Evolutionary conservation across 2,888 invertebrate species (phyloP), one percentile per base, ranked within the genome.

Genomic region (Argyresthia albistria): DNA sequence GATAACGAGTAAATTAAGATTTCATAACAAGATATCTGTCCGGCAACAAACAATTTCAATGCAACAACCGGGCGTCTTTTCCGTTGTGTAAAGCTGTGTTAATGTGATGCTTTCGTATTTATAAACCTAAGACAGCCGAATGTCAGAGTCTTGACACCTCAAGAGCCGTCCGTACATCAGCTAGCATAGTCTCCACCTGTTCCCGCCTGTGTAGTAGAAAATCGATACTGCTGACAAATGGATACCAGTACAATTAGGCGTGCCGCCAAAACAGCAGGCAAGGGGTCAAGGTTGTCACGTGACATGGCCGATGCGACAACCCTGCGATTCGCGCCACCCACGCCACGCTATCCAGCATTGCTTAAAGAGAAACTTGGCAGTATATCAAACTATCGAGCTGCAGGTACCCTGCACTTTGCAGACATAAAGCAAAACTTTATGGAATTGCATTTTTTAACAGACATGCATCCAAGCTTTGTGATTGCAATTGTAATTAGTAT

Each of bases 281-380:
- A 36, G 48, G 36, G 25, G 25, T 25, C 25, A 25, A 47, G 46
- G 42, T 48, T 14, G 42, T n/a, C 57, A 56, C 60, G 70, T 66
- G 25, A 25, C 72, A 70, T 68, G 72, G 68, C 51, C 65, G 60
- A 54, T 54, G 51, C 49, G 56, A 57, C 59, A 58, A 55, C 55
- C 55, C 53, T n/a, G n/a, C n/a, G n/a, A n/a, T n/a, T 56, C 54
- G 59, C 57, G 58, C 57, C 54, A 55, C 58, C 60, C 58, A 12
- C 37, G 35, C 11, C 35, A 35, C 25, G 35, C 25, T n/a, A 25
- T 25, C 25, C 25, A 25, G 25, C 25, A 25, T 25, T 25, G 25
- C 25, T 4, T 25, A 25, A 25, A 6, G 25, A 25, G 25, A 25
- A 25, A 25, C 25, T 25, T 25, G 25, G 25, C 25, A 25, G 25